phyloP scores from a whole-genome alignment of 1,140 invertebrate species.

The Luehdorfia chinensis region DNA sequence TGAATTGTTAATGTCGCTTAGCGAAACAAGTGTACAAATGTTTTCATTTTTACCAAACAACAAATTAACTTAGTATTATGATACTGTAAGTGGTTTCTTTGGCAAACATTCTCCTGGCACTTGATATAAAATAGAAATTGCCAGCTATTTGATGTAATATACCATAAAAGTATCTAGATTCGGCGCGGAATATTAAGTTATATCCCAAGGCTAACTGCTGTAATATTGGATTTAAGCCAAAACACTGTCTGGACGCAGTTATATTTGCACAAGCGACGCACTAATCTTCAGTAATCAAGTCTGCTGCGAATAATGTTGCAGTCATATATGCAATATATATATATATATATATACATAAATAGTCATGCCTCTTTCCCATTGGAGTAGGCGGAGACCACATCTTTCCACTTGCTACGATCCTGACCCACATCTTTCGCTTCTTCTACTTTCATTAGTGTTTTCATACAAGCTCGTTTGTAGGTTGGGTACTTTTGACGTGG shows the following conservation, averaged over 20 bases:
- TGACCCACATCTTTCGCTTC: too few species aligned
- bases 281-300: slow-evolving; percentile 49
- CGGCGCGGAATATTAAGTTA: slow-evolving; percentile 35
- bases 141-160: slow-evolving; percentile 16
- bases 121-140: slow-evolving; percentile 18
- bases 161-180: slow-evolving; percentile 25
- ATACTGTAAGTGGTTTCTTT: too few species aligned
- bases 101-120: slow-evolving; percentile 17
- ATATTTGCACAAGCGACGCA: slow-evolving; percentile 56
- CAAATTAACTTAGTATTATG: slow-evolving; percentile 8
- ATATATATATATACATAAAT: too few species aligned
- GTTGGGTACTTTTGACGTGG: too few species aligned
- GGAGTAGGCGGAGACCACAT: too few species aligned
- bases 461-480: too few species aligned
- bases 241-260: slow-evolving; percentile 53
- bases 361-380: too few species aligned
- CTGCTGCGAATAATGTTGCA: slow-evolving; percentile 6
- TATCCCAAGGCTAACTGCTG: slow-evolving; percentile 27
- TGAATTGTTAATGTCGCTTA: slow-evolving; percentile 60
- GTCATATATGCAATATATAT: too few species aligned
- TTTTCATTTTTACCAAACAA: slow-evolving; percentile 15
- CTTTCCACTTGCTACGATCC: too few species aligned
- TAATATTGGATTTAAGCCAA: slow-evolving; percentile 51
- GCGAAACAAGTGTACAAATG: slow-evolving; percentile 32
- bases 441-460: too few species aligned